Evolutionary conservation across 2,113 vertebrate genomes (phyloP), one percentile per base, ranked within the genome.

Genomic region (Platysternon megacephalum): DNA sequence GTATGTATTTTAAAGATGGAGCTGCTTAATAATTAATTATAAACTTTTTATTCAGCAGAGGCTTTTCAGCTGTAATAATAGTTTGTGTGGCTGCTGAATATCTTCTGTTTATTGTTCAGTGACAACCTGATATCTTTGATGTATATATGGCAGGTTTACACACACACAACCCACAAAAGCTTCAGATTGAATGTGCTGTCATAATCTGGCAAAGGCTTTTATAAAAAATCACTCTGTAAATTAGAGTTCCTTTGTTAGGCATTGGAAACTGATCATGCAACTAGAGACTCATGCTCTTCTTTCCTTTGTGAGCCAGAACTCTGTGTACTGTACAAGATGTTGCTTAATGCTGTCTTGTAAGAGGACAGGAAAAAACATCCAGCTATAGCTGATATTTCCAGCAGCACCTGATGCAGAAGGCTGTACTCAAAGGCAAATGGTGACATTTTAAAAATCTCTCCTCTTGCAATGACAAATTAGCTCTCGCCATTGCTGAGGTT

Each of bases 21-120:
- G 26, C 10, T 10, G 89, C 95, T 94, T 81, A 86, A 83, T 85
- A 93, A 65, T 32, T 42, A n/a, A 91, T 81, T 17, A 83, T 65
- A 87, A 91, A 61, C 4, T 90, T 55, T 96, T 42, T 91, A 88
- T 90, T 35, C 76, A 90, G 86, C 91, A 93, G 55, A 42, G n/a
- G 68, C 44, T 28, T n/a, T 83, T 44, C 82, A 85, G 65, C 56
- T 4, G 0, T 74, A 79, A 26, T 42, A 92, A 61, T 1, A 8
- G 35, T 3, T 6, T 87, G 26, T 44, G 24, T 79, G 79, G 72
- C 49, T 68, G 17, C 16, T 68, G 17, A 68, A 68, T 68, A n/a
- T n/a, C 35, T 35, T 17, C 61, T 35, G 61, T n/a, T 65, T 32
- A 17, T 52, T 83, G 32, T 53, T 82, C 44, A n/a, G 2, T 78